Evolutionary conservation across 2,888 invertebrate genomes (phyloP), one percentile per base, ranked within the genome.

Genomic region (Octodonta nipae): DNA sequence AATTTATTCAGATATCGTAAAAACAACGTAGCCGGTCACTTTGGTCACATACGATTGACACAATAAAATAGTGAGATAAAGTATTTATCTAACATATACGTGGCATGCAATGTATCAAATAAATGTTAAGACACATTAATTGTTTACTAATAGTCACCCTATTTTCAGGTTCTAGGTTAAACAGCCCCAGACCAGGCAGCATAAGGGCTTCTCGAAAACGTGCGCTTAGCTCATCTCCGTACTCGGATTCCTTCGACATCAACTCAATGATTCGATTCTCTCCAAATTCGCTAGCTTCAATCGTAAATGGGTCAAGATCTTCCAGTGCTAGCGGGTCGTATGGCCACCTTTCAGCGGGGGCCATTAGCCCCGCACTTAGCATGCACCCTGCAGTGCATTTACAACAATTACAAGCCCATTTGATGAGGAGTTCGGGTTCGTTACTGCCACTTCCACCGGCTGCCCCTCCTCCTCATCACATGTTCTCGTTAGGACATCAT

Each of bases 231-330:
- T 88, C 87, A 58, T 93, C 93, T 8, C 87, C 86, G 1, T 92
- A 93, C 60, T 91, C 92, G 1, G 93, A 93, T 46, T 87, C 88
- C 34, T 83, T 92, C 44, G 93, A 95, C 66, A 77, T 95, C 54
- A 91, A 91, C 54, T 89, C 91, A 33, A 84, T 95, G 71, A 93
- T 95, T 47, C 75, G 93, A 37, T 91, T 91, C 48, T 92, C 92
- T 4, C 93, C 93, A 4, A 87, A 88, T 48, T 89, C 91, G 13
- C 65, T 95, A 45, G 85, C 78, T 6, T 78, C 80, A 28, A 71
- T 80, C 44, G 78, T 81, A 45, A 81, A 80, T 54, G 81, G 87
- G 11, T 88, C 88, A 1, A 68, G 89, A 42, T 84, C 86, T 38
- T 85, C 85, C 10, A 81, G 86, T 15, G 85, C 87, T 4, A 91